These are phyloP conservation scores for Poicephalus meyeri DNA, from an alignment of 2,113 vertebrate species.

Conservation along the genomic window DNA sequence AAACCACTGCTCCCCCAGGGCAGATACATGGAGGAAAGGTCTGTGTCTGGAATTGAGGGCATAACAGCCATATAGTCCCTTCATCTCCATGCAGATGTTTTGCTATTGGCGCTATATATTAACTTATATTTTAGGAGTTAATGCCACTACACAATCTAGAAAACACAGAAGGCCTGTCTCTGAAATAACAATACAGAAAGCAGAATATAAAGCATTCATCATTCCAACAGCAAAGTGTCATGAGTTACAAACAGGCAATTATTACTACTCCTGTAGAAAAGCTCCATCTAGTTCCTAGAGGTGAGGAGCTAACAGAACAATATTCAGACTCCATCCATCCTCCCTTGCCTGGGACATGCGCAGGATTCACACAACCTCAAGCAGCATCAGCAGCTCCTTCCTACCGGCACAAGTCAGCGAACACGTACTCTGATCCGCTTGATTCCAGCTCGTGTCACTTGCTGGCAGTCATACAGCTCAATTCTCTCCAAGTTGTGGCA, in stretches of 20 bases:
- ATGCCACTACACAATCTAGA: background rate
- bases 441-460: conserved; percentile 90
- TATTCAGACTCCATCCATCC: background rate
- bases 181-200: background rate
- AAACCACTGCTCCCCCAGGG: fast-evolving
- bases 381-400: background rate
- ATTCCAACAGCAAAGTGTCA: background rate
- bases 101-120: background rate
- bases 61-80: background rate
- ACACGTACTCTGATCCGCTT: conserved; percentile 87
- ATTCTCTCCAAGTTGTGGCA: conserved; percentile 90
- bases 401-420: fast-evolving
- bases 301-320: background rate
- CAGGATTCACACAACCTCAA: background rate
- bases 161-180: background rate
- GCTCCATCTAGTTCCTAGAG: background rate
- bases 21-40: fast-evolving
- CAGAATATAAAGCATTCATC: background rate
- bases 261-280: background rate
- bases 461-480: conserved; percentile 92
- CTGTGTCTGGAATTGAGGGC: background rate
- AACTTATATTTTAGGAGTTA: background rate
- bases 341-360: background rate
- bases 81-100: background rate
- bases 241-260: background rate